Percentiles rank a stretch among this genome's conserved stretches.
These are phyloP conservation scores for Microtus richardsoni DNA, from an alignment of 2,113 vertebrate genomes.

Conservation along the genomic window DNA sequence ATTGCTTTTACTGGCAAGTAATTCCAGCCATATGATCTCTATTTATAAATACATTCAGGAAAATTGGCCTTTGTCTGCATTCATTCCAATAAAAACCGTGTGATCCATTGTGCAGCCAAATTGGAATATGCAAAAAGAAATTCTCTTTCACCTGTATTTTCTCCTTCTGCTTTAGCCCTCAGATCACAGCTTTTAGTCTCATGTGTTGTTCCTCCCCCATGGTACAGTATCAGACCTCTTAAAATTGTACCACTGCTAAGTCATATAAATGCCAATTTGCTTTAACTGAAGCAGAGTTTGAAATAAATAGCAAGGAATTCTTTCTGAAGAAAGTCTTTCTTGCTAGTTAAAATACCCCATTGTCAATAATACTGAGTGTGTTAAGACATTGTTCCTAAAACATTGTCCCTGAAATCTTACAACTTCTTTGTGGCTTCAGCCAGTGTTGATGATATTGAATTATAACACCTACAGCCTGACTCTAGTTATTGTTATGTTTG, in stretches of 20 bases:
- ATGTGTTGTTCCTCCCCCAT: neutral
- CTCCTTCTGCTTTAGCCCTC: neutral
- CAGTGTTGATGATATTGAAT: slow-evolving; percentile 26
- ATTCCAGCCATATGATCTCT: slow-evolving; percentile 5
- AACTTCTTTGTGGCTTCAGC: slow-evolving; percentile 46
- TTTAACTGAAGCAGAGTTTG: slow-evolving; percentile 64
- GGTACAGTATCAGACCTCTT: slow-evolving; percentile 58
- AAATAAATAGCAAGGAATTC: slow-evolving; percentile 73
- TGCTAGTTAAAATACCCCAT: slow-evolving; percentile 56
- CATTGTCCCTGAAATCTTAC: slow-evolving; percentile 56
- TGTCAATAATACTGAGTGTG: slow-evolving; percentile 58
- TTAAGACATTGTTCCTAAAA: slow-evolving; percentile 46
- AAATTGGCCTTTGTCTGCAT: slow-evolving; percentile 6
- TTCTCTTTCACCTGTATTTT: neutral
- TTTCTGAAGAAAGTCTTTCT: slow-evolving; percentile 45
- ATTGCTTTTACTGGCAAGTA: neutral
- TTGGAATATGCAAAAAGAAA: neutral
- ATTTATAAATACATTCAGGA: slow-evolving; percentile 43
- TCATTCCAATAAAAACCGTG: neutral
- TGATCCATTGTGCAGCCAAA: neutral
- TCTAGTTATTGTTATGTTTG: neutral
- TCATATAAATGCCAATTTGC: slow-evolving; percentile 73
- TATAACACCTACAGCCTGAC: neutral
- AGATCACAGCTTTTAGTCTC: slow-evolving; percentile 32
- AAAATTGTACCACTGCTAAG: slow-evolving; percentile 62